Conservation (phyloP, 2,888 invertebrate genomes). For the Macaria notata region DNA sequence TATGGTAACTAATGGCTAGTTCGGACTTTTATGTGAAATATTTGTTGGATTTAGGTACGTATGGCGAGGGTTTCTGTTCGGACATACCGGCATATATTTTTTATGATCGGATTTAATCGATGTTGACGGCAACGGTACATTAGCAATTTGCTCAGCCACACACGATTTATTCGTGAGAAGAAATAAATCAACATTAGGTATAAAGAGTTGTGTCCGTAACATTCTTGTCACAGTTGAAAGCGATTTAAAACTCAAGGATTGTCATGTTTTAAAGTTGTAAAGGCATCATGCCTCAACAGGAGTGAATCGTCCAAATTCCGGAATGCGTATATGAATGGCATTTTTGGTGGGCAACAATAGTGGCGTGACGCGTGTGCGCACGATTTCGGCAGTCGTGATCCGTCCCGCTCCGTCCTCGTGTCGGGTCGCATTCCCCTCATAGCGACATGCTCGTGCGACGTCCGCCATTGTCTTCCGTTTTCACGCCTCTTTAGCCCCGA, state of each 20-base stretch:
- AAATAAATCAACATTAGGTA: too few species aligned
- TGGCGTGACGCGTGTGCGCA: constrained; percentile 58
- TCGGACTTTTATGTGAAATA: constrained; percentile 40
- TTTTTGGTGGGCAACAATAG: constrained; percentile 28
- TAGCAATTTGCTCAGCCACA: constrained; percentile 13
- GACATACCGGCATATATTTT: constrained; percentile 12
- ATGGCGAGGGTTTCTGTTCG: constrained; percentile 18
- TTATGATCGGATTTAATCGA: constrained; percentile 18
- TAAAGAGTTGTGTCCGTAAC: too few species aligned
- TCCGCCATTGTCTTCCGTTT: constrained; percentile 60
- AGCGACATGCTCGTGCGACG: constrained; percentile 68
- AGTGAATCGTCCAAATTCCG: constrained; percentile 11
- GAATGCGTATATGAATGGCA: constrained; percentile 33
- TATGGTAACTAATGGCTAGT: constrained; percentile 51
- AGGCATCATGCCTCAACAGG: background rate
- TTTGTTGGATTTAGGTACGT: constrained; percentile 39
- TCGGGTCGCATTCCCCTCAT: constrained; percentile 58
- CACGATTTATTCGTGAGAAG: constrained; percentile 1
- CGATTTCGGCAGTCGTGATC: constrained; percentile 62
- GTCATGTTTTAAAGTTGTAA: too few species aligned
- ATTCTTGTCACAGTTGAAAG: too few species aligned
- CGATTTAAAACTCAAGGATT: too few species aligned
- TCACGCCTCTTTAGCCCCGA: constrained; percentile 46
- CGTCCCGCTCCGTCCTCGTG: constrained; percentile 9
- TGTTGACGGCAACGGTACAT: constrained; percentile 12